phyloP scores from a whole-genome alignment of 2,888 invertebrate species.

The Drosophila mettleri region DNA sequence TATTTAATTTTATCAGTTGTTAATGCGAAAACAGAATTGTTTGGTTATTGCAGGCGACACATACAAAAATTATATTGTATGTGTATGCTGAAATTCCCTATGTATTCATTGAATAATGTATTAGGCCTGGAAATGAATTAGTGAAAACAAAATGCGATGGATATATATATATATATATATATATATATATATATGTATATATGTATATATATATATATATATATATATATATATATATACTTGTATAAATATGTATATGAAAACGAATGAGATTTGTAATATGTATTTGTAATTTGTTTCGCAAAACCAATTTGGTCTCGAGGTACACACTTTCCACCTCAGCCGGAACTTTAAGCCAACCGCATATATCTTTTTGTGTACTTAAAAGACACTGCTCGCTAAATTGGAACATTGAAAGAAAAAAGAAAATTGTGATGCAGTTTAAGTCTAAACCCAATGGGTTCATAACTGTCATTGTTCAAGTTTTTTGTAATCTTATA shows the following conservation, averaged over 20 bases:
- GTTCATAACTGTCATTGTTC: slow-evolving; percentile 82
- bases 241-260: slow-evolving; percentile 26
- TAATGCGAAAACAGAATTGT: slow-evolving; percentile 37
- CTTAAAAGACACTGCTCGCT: slow-evolving; percentile 59
- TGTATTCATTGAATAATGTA: slow-evolving; percentile 25
- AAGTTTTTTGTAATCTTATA: slow-evolving; percentile 63
- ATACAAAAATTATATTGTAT: slow-evolving; percentile 40
- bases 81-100: slow-evolving; percentile 43
- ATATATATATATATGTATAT: slow-evolving; percentile 29
- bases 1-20: slow-evolving; percentile 45
- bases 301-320: slow-evolving; percentile 24
- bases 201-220: slow-evolving; percentile 16
- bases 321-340: slow-evolving; percentile 21
- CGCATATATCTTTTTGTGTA: slow-evolving; percentile 52
- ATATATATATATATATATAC: slow-evolving; percentile 31
- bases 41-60: slow-evolving; percentile 47
- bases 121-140: not conserved
- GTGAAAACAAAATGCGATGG: slow-evolving; percentile 4
- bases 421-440: slow-evolving; percentile 42
- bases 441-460: slow-evolving; percentile 85
- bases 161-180: slow-evolving; percentile 14
- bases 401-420: slow-evolving; percentile 5
- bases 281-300: slow-evolving; percentile 44
- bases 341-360: not conserved
- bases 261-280: slow-evolving; percentile 59